Percentiles rank a stretch among this genome's conserved stretches.
phyloP scores from a whole-genome alignment of 2,113 vertebrate species.

The Neomonachus schauinslandi region DNA sequence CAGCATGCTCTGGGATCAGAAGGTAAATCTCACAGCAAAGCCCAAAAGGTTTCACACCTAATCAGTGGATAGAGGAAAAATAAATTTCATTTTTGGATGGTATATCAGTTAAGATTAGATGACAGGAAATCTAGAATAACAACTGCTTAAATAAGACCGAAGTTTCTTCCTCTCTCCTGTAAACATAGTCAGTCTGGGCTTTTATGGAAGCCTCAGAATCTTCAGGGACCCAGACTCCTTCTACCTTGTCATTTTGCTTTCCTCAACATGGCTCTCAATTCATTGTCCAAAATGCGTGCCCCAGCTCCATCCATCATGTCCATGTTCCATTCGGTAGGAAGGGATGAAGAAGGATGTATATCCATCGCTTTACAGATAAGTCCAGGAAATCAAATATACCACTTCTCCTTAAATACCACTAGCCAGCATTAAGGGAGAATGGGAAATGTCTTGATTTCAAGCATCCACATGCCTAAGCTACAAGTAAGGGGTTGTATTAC shows the following conservation, averaged over 20 bases:
- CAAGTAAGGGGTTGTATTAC: background rate
- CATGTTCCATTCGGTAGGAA: background rate
- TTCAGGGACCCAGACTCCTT: background rate
- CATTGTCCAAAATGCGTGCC: background rate
- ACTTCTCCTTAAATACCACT: background rate
- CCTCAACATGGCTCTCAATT: background rate
- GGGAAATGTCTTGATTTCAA: background rate
- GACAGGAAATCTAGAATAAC: slow-evolving; percentile 8
- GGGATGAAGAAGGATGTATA: background rate
- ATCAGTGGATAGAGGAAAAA: background rate
- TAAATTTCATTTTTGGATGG: background rate
- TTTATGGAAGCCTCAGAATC: background rate
- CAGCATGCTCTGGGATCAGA: background rate
- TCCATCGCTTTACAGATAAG: background rate
- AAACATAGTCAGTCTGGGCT: background rate
- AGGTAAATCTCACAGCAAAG: slow-evolving; percentile 3
- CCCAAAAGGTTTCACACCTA: background rate
- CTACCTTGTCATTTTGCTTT: background rate
- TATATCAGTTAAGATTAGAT: background rate
- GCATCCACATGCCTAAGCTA: background rate
- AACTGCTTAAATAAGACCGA: background rate
- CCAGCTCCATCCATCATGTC: background rate
- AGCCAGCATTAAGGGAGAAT: background rate
- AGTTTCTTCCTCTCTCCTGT: background rate
- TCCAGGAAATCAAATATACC: background rate